Base-by-base conservation (phyloP, 2,797 vertebrate species). In the Enteromius afrohamiltoni region DNA sequence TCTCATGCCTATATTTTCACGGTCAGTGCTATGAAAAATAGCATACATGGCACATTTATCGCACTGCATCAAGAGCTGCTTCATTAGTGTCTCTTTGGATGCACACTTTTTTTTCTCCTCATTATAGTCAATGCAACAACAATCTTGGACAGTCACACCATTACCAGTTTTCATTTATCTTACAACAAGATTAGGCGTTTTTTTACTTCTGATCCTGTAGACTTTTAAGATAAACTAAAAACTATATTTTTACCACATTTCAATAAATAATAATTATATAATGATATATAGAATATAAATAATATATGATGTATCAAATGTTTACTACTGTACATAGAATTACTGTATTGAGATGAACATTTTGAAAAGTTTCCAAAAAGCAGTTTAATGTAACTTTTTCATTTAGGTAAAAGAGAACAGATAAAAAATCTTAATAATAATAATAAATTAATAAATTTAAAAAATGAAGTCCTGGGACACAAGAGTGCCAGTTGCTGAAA, bases 1-100 rank as follows among this genome's bases (percentile, higher is more conserved):
- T 47, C 58, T n/a, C 76, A 42, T 49, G 47, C 42, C 40, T 65
- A 49, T 3, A 49, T 85, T 88, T 70, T 31, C 17, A n/a, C 16
- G 23, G 37, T 60, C 37, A 16, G 16, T 71, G 40, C 37, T 29
- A 9, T 60, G 17, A 80, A 53, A 47, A 80, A 71, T 29, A 45
- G 26, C 53, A 17, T 31, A 16, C 6, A 4, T 10, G 5, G 23
- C 40, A 60, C 37, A 47, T 70, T 73, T 14, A 62, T 45, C 40
- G 17, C 23, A 13, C 11, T 70, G 31, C 21, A 79, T 13, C 47
- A 37, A 40, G 29, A 29, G 26, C n/a, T 11, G 17, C 10, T 55
- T 55, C 51, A 80, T 65, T 62, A 51, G 42, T 65, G 77, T 47
- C 21, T 49, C 21, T 51, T 31, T 82, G 55, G 16, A 47, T 10